These are phyloP conservation scores for Camponotus pennsylvanicus DNA, from an alignment of 1,140 invertebrate genomes.

Conservation along the genomic window DNA sequence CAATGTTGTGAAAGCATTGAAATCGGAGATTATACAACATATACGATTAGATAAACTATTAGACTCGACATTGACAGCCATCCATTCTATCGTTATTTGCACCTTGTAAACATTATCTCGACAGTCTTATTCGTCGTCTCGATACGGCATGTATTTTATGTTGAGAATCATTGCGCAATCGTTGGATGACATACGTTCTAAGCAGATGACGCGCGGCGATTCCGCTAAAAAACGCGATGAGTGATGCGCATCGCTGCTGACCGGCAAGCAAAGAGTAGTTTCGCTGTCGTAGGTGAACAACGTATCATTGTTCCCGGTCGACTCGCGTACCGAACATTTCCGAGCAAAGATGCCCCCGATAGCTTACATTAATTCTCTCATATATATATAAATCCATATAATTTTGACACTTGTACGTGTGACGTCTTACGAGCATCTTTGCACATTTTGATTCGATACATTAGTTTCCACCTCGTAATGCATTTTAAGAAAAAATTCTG, in stretches of 20 bases:
- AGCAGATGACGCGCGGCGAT: conserved; percentile 46
- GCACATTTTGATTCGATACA: background rate
- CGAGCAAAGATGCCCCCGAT: conserved; percentile 22
- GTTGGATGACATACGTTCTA: conserved; percentile 55
- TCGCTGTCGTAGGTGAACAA: conserved; percentile 55
- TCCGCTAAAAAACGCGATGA: conserved; percentile 55
- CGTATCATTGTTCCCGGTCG: conserved; percentile 44
- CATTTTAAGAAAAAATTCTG: background rate
- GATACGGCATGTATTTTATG: background rate
- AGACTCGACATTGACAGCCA: background rate
- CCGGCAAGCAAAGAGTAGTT: conserved; percentile 37
- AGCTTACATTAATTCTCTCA: conserved; percentile 34
- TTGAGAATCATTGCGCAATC: conserved; percentile 45
- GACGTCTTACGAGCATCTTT: background rate
- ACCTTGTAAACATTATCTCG: conserved; percentile 38
- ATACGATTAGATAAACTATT: conserved; percentile 11
- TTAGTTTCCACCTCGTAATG: background rate
- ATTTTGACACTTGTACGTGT: background rate
- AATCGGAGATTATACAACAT: conserved; percentile 10
- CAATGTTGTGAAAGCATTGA: background rate
- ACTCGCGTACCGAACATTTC: conserved; percentile 46
- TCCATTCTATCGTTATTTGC: conserved; percentile 11
- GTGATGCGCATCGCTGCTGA: background rate
- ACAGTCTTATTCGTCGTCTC: conserved; percentile 17
- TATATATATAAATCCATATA: background rate